Evolutionary conservation across 2,113 vertebrate genomes (phyloP).

Genomic region (Cariama cristata): DNA sequence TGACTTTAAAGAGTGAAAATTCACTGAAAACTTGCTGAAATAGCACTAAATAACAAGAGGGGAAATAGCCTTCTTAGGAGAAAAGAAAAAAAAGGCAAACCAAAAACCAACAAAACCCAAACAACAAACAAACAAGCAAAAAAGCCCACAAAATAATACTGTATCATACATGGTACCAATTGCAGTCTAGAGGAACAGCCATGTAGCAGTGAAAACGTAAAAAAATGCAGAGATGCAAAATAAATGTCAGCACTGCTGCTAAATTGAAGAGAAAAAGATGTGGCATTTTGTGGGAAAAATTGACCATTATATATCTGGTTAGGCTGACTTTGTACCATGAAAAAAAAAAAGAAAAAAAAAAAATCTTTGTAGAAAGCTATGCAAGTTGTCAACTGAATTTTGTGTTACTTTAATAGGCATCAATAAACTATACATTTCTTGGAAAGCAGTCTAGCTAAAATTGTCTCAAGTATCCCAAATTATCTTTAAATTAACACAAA

Average conservation of each 20-base stretch:
- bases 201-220: background rate
- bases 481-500: background rate
- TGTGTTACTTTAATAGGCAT: background rate
- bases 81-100: fast-evolving
- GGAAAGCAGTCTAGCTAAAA: background rate
- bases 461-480: background rate
- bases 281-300: background rate
- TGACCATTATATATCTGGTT: background rate
- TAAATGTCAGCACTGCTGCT: background rate
- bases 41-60: background rate
- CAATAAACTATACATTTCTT: background rate
- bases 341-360: background rate
- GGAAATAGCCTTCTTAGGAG: fast-evolving
- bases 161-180: background rate
- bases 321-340: background rate
- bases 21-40: background rate
- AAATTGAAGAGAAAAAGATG: background rate
- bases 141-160: background rate
- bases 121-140: fast-evolving
- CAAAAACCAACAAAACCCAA: background rate
- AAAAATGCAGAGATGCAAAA: background rate
- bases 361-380: background rate
- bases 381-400: background rate
- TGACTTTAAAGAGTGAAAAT: background rate
- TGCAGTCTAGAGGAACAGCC: background rate